These are phyloP conservation scores for Pampusana beccarii DNA, from an alignment of 2,113 vertebrate genomes.

Conservation along the genomic window DNA sequence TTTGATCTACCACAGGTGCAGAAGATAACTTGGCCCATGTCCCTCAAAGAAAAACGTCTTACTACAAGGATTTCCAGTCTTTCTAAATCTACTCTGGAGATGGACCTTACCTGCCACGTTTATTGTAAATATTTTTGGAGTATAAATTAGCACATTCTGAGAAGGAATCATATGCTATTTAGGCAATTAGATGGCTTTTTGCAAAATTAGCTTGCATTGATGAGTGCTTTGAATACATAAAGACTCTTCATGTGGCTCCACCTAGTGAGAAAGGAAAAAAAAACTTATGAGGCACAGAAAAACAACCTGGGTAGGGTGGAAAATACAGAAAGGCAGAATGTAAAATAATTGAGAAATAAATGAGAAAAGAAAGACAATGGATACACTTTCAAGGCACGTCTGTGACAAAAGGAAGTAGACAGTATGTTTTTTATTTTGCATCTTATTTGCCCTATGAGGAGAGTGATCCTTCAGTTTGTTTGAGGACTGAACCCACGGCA, in stretches of 20 bases:
- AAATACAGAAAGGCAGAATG: not conserved
- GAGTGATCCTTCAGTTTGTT: not conserved
- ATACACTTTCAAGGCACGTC: not conserved
- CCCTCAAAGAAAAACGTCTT: not conserved
- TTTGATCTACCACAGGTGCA: not conserved
- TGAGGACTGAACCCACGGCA: not conserved
- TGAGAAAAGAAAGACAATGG: not conserved
- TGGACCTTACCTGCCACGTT: not conserved
- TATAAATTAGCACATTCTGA: not conserved
- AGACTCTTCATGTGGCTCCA: not conserved
- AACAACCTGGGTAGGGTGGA: rapidly evolving
- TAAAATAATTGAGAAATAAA: not conserved
- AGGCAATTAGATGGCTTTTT: not conserved
- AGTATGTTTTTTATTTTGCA: not conserved
- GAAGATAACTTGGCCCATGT: not conserved
- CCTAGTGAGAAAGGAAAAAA: not conserved
- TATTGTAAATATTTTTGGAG: not conserved
- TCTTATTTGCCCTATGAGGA: not conserved
- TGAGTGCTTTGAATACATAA: not conserved
- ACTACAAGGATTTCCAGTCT: not conserved
- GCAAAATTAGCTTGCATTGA: not conserved
- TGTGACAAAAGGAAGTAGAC: not conserved
- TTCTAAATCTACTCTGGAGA: not conserved
- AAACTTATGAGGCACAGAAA: not conserved
- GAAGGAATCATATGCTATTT: not conserved